phyloP scores from a whole-genome alignment of 2,113 vertebrate genomes.

The Scartelaos histophorus region DNA sequence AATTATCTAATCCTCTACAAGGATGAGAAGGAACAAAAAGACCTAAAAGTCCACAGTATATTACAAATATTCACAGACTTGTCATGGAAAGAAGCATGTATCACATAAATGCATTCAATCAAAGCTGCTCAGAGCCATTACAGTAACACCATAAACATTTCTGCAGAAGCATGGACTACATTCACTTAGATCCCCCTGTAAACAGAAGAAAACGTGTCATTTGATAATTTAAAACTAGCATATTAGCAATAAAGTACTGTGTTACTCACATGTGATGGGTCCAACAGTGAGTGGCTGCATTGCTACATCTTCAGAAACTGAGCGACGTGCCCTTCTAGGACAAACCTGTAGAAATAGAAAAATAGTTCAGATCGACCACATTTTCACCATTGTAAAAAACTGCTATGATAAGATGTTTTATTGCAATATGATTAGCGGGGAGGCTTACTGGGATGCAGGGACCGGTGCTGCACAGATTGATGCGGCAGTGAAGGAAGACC shows the following conservation, averaged over 20 bases:
- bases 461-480: background rate
- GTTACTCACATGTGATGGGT: slow-evolving; percentile 59
- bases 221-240: background rate
- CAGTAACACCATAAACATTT: background rate
- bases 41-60: too few relatives aligned
- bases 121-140: background rate
- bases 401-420: too few relatives aligned
- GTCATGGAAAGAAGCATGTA: too few relatives aligned
- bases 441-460: background rate
- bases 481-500: background rate
- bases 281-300: slow-evolving; percentile 36
- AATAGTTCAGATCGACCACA: background rate
- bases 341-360: slow-evolving; percentile 29
- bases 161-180: background rate
- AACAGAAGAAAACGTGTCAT: slow-evolving; percentile 5
- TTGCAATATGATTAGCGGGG: background rate
- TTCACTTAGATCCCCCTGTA: slow-evolving; percentile 29
- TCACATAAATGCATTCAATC: too few relatives aligned
- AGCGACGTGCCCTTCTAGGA: slow-evolving; percentile 30
- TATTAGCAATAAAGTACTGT: background rate
- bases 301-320: slow-evolving; percentile 28
- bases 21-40: too few relatives aligned
- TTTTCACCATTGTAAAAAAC: background rate
- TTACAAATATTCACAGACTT: too few relatives aligned
- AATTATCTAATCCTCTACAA: too few relatives aligned